phyloP scores from a whole-genome alignment of 2,113 vertebrate species.

The Scartelaos histophorus region DNA sequence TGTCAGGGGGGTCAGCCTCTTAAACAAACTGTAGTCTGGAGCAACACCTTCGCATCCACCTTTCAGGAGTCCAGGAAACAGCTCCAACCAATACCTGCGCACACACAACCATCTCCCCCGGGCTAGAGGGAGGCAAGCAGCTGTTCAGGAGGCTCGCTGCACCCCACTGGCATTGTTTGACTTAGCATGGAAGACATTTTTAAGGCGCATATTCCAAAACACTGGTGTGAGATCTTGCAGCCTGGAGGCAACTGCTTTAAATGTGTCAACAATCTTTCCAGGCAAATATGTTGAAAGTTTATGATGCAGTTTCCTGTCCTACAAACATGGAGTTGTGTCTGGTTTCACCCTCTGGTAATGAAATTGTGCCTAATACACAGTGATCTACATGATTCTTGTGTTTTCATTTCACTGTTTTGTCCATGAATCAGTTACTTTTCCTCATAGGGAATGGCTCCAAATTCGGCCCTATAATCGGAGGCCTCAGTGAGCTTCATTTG shows the following conservation, averaged over 20 bases:
- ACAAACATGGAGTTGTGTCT: neutral
- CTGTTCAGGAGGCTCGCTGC: constrained; percentile 5
- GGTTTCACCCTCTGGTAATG: neutral
- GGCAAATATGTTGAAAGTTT: neutral
- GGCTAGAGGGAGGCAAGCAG: neutral
- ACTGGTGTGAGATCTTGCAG: neutral
- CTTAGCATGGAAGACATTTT: neutral
- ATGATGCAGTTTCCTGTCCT: neutral
- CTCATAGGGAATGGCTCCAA: no score
- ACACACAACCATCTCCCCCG: neutral
- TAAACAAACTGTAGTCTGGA: constrained; percentile 6
- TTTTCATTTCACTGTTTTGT: no score
- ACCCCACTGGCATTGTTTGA: constrained; percentile 3
- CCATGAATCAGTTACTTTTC: no score
- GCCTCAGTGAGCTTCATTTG: no score
- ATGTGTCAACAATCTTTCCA: neutral
- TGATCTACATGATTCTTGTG: no score
- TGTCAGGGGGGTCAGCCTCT: neutral
- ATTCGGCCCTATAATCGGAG: no score
- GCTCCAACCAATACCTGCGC: neutral
- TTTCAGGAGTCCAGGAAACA: neutral
- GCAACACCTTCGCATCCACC: neutral
- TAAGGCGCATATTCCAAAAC: neutral
- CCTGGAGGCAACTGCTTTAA: neutral
- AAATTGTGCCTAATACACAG: neutral